Evolutionary conservation across 2,888 invertebrate species (phyloP), one percentile per base, ranked within the genome.

Genomic region (Pammene aurita): DNA sequence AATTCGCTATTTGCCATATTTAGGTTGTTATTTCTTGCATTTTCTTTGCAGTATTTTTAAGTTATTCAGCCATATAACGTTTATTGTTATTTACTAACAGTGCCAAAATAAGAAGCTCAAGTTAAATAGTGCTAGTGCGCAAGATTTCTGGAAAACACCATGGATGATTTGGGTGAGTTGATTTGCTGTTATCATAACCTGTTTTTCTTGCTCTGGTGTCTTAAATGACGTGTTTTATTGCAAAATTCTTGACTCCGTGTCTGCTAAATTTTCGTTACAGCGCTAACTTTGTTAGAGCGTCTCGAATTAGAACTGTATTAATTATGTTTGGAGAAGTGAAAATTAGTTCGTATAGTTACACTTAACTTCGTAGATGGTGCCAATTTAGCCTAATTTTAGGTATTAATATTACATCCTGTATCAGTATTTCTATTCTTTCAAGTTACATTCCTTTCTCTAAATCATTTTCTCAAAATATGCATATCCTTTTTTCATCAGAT

Each of bases 101-200:
- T 82, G 77, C 75, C 73, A 78, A 68, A 70, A 71, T 61, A 72
- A 62, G 72, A 71, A 65, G 65, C 65, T 72, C 48, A 71, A 75
- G 74, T 77, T 72, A 70, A 71, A 67, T 72, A 65, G 64, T 68
- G 72, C 58, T 60, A 72, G 73, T 77, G 75, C 61, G 46, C 61
- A 54, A 60, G 71, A 72, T 70, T 72, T 72, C 63, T 68, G 71
- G 72, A 73, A 73, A 78, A 65, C 60, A 76, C 75, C 75, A 93
- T 93, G 93, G 93, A 93, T 78, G 93, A 93, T 84, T 84, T 93
- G 76, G 93, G 93, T 93, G 79, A 89, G 92, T 90, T 84, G 26
- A 64, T 78, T 74, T 72, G 74, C 76, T 84, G 84, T 87, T 89
- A 89, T 88, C 86, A 87, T 89, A 92, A 91, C 91, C 90, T 89